These are phyloP conservation scores for Pangasius larnaudii DNA, from an alignment of 2,797 vertebrate genomes.

Conservation along the genomic window DNA sequence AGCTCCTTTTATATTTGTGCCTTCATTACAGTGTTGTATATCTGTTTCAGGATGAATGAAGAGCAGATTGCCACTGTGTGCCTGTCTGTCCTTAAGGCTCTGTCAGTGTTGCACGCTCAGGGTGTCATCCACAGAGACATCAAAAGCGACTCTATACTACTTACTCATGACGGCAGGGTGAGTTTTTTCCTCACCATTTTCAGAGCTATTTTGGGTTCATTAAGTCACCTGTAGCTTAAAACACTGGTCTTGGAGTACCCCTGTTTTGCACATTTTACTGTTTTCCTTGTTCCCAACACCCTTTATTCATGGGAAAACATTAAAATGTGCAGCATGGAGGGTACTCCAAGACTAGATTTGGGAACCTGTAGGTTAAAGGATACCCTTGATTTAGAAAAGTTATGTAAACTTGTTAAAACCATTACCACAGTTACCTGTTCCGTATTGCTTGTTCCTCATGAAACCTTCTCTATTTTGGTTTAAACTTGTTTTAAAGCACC, in stretches of 20 bases:
- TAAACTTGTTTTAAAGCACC: background rate
- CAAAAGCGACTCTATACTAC: conserved; percentile 97
- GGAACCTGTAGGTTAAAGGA: background rate
- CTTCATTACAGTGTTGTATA: background rate
- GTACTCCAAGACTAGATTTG: background rate
- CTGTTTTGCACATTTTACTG: background rate
- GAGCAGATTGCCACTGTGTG: conserved; percentile 95
- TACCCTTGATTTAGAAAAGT: too few species aligned
- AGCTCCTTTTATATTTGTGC: background rate
- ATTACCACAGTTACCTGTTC: background rate
- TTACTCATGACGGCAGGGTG: conserved; percentile 91
- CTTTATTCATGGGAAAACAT: background rate
- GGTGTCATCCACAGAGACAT: conserved; percentile 97
- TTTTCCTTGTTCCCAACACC: background rate
- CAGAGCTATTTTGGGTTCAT: background rate
- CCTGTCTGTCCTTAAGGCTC: conserved; percentile 87
- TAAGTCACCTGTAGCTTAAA: background rate
- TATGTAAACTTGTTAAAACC: background rate
- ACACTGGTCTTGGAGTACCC: background rate
- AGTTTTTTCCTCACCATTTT: background rate
- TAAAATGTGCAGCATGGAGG: background rate
- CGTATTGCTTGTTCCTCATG: background rate
- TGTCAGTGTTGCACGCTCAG: conserved; percentile 90
- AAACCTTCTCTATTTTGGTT: conserved; percentile 10
- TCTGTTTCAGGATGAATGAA: conserved; percentile 87